Evolutionary conservation across 2,888 invertebrate genomes (phyloP).

Genomic region (Meghimatium bilineatum): DNA sequence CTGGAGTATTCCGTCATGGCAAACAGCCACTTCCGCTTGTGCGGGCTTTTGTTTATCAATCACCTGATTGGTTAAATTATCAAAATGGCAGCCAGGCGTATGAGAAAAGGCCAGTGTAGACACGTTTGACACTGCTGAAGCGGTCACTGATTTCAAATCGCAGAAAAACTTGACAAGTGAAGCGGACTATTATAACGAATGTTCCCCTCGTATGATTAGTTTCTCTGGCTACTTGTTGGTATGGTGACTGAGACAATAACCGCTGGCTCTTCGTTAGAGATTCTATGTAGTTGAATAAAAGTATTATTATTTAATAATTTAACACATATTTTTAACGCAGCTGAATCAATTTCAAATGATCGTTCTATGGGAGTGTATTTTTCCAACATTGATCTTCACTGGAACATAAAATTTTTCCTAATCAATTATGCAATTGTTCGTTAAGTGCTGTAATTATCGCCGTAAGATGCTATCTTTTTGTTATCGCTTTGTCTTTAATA

Average conservation of each 20-base stretch:
- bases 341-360: neutral
- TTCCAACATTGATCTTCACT: neutral
- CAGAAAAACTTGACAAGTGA: conserved; percentile 36
- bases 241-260: conserved; percentile 28
- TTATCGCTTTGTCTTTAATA: too few relatives aligned
- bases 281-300: conserved; percentile 17
- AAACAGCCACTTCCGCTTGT: conserved; percentile 46
- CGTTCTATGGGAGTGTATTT: neutral
- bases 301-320: conserved; percentile 12
- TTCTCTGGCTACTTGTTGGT: conserved; percentile 36
- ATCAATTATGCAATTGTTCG: neutral
- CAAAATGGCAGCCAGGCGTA: conserved; percentile 44
- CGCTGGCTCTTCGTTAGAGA: conserved; percentile 27
- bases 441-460: neutral
- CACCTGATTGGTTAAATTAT: conserved; percentile 50
- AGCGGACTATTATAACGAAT: conserved; percentile 45
- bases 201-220: neutral
- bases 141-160: conserved; percentile 23
- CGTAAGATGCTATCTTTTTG: neutral
- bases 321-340: neutral
- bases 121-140: conserved; percentile 37
- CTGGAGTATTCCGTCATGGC: conserved; percentile 37
- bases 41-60: conserved; percentile 46
- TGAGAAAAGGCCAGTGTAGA: conserved; percentile 21
- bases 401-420: neutral